These are phyloP conservation scores for Channallabes apus DNA, from an alignment of 2,797 vertebrate genomes.

Conservation along the genomic window DNA sequence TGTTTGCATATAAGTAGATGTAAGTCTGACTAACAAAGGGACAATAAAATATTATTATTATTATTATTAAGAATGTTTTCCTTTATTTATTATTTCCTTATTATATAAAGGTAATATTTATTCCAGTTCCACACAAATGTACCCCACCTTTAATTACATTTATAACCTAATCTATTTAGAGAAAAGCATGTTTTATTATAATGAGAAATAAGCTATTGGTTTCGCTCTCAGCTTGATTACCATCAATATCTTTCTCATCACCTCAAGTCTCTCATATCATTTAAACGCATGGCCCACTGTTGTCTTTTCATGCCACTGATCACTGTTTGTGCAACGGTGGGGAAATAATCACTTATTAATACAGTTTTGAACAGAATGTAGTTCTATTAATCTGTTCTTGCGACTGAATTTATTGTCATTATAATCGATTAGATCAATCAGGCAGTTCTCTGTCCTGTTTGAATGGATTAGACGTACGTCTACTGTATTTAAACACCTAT, in stretches of 20 bases:
- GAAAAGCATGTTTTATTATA: background rate
- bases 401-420: background rate
- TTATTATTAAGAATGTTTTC: no score
- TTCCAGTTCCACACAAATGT: background rate
- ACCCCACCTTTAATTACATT: background rate
- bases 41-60: background rate
- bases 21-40: background rate
- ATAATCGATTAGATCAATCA: background rate
- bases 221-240: background rate
- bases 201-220: background rate
- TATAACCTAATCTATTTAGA: background rate
- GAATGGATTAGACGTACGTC: background rate
- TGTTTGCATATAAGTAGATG: background rate
- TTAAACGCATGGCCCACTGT: background rate
- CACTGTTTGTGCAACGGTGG: background rate
- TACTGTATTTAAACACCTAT: background rate
- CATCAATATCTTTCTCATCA: background rate
- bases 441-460: background rate
- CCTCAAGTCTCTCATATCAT: background rate
- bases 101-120: background rate
- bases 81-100: no score
- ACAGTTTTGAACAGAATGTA: background rate
- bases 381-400: background rate
- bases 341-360: background rate
- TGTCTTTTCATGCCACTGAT: background rate